These are phyloP conservation scores for Lacerta agilis DNA, from an alignment of 2,797 vertebrate genomes.

Conservation along the genomic window DNA sequence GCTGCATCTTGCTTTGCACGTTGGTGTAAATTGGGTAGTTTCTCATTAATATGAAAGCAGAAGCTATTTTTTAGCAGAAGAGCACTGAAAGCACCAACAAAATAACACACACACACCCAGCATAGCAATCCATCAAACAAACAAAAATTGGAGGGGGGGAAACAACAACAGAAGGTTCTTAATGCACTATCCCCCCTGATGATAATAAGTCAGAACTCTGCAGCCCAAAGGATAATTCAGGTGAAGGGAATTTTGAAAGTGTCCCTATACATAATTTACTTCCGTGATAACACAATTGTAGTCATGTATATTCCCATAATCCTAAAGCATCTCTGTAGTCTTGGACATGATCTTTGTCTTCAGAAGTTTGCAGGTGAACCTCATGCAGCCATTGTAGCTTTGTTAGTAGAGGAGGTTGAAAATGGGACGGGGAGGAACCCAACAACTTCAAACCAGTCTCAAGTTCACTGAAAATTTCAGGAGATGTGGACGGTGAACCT, in stretches of 20 bases:
- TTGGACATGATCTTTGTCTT: background rate
- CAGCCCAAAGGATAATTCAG: background rate
- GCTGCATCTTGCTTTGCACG: background rate
- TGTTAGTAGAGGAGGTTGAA: background rate
- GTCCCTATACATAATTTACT: background rate
- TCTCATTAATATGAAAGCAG: background rate
- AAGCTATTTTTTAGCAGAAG: background rate
- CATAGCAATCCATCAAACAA: background rate
- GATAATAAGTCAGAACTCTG: background rate
- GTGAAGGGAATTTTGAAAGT: background rate
- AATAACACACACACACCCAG: background rate
- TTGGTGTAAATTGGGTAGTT: no score
- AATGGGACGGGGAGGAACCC: background rate
- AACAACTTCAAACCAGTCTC: background rate
- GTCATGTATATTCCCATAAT: background rate
- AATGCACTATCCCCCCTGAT: background rate
- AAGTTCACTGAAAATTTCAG: background rate
- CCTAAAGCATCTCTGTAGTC: background rate
- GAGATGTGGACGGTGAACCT: background rate
- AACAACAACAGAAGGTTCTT: background rate
- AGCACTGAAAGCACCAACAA: background rate
- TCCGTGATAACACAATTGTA: background rate
- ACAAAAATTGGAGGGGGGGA: background rate
- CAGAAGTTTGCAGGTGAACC: background rate
- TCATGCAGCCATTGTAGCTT: background rate